phyloP scores from a whole-genome alignment of 2,888 invertebrate species.

The Diaphora mendica region DNA sequence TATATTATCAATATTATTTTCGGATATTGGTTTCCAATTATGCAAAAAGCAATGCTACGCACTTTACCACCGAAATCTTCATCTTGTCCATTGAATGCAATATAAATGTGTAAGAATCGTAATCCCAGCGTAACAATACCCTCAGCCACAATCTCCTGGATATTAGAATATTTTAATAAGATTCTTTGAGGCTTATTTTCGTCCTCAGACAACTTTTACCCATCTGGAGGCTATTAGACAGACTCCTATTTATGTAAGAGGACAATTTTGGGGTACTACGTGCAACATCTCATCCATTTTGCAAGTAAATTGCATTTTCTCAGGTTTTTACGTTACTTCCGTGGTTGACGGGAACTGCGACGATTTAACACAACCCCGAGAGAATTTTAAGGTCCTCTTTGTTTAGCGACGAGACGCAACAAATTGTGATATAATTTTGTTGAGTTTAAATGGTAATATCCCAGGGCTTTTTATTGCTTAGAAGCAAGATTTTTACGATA shows the following conservation, averaged over 20 bases:
- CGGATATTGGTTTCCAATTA: conserved; percentile 6
- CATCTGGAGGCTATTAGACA: conserved; percentile 39
- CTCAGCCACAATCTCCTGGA: conserved; percentile 17
- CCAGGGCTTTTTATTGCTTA: conserved; percentile 28
- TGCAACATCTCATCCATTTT: conserved; percentile 51
- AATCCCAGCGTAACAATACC: conserved; percentile 20
- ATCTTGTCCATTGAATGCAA: conserved; percentile 24
- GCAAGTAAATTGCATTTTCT: conserved; percentile 56
- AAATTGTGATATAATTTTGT: conserved; percentile 49
- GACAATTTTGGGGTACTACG: conserved; percentile 38
- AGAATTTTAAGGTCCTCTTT: conserved; percentile 41
- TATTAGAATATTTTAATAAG: conserved; percentile 36
- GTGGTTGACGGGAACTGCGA: conserved; percentile 39
- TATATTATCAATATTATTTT: no score
- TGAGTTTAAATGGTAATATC: conserved; percentile 48
- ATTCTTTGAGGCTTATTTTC: conserved; percentile 33
- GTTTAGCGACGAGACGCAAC: conserved; percentile 35
- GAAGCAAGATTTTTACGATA: not conserved
- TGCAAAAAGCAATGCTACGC: not conserved
- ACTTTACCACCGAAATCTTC: conserved; percentile 17
- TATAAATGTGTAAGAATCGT: conserved; percentile 23
- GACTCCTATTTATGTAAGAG: conserved; percentile 38
- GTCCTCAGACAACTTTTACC: conserved; percentile 28
- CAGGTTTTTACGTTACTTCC: conserved; percentile 49
- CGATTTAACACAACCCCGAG: conserved; percentile 37